These are phyloP conservation scores for Progne subis DNA, from an alignment of 2,113 vertebrate genomes.

Conservation along the genomic window DNA sequence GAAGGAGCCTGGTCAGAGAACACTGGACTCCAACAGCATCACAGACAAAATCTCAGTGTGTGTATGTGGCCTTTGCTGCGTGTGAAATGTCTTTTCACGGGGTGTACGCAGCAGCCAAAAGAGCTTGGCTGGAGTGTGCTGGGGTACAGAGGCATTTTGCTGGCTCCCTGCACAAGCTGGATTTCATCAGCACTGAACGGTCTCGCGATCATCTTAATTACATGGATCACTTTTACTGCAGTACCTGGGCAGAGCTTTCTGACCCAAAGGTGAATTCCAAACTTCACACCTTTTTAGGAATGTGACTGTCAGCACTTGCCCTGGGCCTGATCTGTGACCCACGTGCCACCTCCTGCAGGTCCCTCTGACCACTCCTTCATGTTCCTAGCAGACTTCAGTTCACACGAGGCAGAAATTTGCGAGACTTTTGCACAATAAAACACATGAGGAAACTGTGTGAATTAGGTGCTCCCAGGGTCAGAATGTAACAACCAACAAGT, in stretches of 20 bases:
- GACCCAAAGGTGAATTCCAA: not conserved
- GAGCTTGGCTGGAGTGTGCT: not conserved
- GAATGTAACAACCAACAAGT: not conserved
- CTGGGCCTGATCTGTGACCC: not conserved
- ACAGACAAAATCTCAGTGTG: not conserved
- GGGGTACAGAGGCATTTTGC: not conserved
- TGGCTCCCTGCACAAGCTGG: not conserved
- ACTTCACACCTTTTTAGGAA: not conserved
- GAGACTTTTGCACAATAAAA: not conserved
- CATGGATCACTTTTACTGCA: not conserved
- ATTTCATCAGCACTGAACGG: not conserved
- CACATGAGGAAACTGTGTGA: not conserved
- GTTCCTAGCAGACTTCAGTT: not conserved
- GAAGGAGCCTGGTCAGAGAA: not conserved
- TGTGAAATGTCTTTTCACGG: not conserved
- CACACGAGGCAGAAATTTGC: fast-evolving
- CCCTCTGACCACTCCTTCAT: not conserved
- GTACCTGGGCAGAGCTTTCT: not conserved
- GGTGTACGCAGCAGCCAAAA: not conserved
- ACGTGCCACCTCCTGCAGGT: not conserved
- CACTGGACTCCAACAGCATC: not conserved
- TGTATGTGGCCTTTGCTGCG: not conserved
- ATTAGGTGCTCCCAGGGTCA: not conserved
- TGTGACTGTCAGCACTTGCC: not conserved
- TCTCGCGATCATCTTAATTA: not conserved